Evolutionary conservation across 2,797 vertebrate species (phyloP).

Genomic region (Pangasius krempfi): DNA sequence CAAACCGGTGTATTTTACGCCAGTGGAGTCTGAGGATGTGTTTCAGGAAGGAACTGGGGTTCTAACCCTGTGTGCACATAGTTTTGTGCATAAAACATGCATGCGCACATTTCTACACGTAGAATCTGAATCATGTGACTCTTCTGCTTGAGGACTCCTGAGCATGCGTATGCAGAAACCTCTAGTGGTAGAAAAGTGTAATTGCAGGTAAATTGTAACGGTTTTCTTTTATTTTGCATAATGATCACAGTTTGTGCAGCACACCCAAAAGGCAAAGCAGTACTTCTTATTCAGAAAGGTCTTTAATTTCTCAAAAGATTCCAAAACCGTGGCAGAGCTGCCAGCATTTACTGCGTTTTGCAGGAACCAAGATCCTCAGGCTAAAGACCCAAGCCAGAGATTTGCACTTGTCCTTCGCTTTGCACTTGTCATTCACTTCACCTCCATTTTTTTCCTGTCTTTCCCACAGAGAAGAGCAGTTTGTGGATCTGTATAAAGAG

Average conservation of each 20-base stretch:
- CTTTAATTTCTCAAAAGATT: not conserved
- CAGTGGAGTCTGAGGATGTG: not conserved
- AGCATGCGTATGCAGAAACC: too few relatives aligned
- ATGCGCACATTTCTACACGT: not conserved
- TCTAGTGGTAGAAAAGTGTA: constrained; percentile 6
- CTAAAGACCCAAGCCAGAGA: not conserved
- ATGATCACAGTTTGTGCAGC: not conserved
- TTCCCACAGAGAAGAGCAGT: constrained; percentile 80
- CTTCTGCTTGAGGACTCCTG: not conserved
- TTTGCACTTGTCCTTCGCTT: not conserved
- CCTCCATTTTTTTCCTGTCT: not conserved
- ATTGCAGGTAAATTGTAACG: not conserved
- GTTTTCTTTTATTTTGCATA: not conserved
- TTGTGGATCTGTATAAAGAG: constrained; percentile 93
- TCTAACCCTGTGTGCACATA: too few relatives aligned
- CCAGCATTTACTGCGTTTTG: not conserved
- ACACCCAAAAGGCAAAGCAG: not conserved
- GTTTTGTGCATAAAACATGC: too few relatives aligned
- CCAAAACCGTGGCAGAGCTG: not conserved
- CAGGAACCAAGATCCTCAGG: not conserved
- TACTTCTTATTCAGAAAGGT: not conserved
- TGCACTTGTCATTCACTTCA: not conserved
- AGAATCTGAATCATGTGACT: not conserved
- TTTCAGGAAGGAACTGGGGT: not conserved
- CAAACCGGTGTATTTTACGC: not conserved